Evolutionary conservation across 2,888 invertebrate species (phyloP), one percentile per base, ranked within the genome.

Genomic region (Leptinotarsa juncta): DNA sequence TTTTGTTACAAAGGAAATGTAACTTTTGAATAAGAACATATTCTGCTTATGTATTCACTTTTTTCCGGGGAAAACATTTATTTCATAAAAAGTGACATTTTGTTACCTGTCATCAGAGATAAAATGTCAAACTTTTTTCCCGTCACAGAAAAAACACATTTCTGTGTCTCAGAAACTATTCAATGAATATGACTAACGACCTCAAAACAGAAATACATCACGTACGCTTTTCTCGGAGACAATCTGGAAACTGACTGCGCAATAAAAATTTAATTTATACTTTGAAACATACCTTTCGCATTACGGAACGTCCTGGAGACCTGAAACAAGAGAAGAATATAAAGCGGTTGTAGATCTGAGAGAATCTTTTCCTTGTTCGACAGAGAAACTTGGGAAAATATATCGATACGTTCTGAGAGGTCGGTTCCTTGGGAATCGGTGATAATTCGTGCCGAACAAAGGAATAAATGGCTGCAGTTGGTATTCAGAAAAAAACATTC

Each of bases 211-310:
- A 62, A 62, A 62, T 62, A 42, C n/a, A 62, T 7, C 62, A 62
- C 51, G 32, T 62, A 10, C 49, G 16, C 18, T 42, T 53, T 66
- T 49, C 65, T 73, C 65, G 65, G 60, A 32, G 65, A 48, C 65
- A 73, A 55, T 72, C 72, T 72, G 32, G 15, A 60, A 65, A 50
- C 60, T 49, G 68, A 65, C 42, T 48, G 70, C 50, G 42, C 49
- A 65, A 72, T 77, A 72, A 73, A 73, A 76, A 76, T 72, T 75
- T 75, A 76, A 75, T 79, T 73, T 73, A 51, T 55, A 73, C 53
- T 72, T 76, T 65, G 74, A 18, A 68, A 80, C 81, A 70, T 80
- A 81, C 81, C 80, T 80, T 79, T 72, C 62, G 75, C 81, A 81
- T 81, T 67, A 77, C 77, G 78, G 69, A 60, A 65, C 69, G 71